phyloP scores from a whole-genome alignment of 53 echinoderm and acorn worm species.

The Paelopatides confundens region DNA sequence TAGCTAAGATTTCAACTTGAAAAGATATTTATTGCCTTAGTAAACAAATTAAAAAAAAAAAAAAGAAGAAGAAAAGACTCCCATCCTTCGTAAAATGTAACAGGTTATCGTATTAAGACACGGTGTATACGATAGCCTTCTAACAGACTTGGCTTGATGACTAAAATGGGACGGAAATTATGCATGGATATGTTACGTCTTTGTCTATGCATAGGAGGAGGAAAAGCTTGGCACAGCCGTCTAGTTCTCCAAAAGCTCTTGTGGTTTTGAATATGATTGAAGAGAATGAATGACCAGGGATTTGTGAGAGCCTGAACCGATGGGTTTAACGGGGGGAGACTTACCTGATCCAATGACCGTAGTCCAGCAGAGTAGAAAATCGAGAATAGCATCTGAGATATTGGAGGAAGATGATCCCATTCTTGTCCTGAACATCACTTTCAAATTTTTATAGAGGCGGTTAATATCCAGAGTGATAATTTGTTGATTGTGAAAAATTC shows the following conservation, averaged over 20 bases:
- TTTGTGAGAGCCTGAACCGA: too few species aligned
- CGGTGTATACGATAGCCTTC: too few species aligned
- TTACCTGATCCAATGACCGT: conserved; percentile 27
- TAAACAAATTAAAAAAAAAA: too few species aligned
- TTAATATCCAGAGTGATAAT: conserved; percentile 40
- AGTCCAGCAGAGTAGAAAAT: conserved; percentile 44
- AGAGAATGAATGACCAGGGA: background rate
- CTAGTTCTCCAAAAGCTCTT: background rate
- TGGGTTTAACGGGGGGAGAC: background rate
- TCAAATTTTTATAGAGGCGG: conserved; percentile 24
- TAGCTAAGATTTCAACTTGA: too few species aligned
- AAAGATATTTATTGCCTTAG: too few species aligned
- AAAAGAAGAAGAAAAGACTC: too few species aligned
- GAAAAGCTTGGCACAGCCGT: background rate
- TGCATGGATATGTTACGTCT: background rate
- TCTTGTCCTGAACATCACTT: conserved; percentile 26
- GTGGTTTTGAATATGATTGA: background rate
- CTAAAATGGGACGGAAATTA: background rate
- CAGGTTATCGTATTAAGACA: too few species aligned
- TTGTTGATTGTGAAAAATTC: background rate
- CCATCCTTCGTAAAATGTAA: too few species aligned
- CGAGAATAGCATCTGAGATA: conserved; percentile 34
- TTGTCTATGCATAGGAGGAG: background rate
- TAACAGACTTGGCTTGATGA: too few species aligned
- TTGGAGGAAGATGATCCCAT: conserved; percentile 39